These are phyloP conservation scores for Hycleus cichorii DNA, from an alignment of 1,140 invertebrate genomes.

Conservation along the genomic window DNA sequence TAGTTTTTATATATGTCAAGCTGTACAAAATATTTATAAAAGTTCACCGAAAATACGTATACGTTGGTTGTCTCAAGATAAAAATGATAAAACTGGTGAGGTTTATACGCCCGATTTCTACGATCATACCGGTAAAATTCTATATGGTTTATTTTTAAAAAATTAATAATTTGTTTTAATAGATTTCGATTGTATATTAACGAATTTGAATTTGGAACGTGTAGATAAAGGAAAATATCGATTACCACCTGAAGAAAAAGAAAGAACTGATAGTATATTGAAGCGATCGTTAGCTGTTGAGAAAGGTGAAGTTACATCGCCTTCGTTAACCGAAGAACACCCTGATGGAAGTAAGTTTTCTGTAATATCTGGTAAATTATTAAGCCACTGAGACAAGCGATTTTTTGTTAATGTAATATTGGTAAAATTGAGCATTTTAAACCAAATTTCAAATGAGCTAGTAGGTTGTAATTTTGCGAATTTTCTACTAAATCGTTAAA, in stretches of 20 bases:
- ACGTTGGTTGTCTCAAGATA: constrained; percentile 78
- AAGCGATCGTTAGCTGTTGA: constrained; percentile 77
- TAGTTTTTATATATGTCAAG: constrained; percentile 85
- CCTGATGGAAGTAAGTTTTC: constrained; percentile 72
- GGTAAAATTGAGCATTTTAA: too few species aligned
- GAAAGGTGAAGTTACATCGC: constrained; percentile 56
- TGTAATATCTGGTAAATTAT: too few species aligned
- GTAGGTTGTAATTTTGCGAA: too few species aligned
- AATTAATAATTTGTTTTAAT: constrained; percentile 32
- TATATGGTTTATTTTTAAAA: constrained; percentile 7
- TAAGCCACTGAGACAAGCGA: too few species aligned
- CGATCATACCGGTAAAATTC: constrained; percentile 66
- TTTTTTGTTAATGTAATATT: too few species aligned
- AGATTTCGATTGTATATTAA: constrained; percentile 86
- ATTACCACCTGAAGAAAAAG: constrained; percentile 63
- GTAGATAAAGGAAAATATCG: constrained; percentile 63
- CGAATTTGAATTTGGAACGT: constrained; percentile 70
- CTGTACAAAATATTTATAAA: constrained; percentile 85
- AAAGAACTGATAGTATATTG: constrained; percentile 75
- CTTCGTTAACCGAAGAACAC: constrained; percentile 70
- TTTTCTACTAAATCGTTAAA: too few species aligned
- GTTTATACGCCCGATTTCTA: constrained; percentile 86
- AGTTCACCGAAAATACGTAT: constrained; percentile 75
- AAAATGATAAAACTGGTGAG: constrained; percentile 54
- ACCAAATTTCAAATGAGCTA: too few species aligned